Evolutionary conservation across 2,888 invertebrate genomes (phyloP).

Genomic region (Drosophila nr. perissopoda): DNA sequence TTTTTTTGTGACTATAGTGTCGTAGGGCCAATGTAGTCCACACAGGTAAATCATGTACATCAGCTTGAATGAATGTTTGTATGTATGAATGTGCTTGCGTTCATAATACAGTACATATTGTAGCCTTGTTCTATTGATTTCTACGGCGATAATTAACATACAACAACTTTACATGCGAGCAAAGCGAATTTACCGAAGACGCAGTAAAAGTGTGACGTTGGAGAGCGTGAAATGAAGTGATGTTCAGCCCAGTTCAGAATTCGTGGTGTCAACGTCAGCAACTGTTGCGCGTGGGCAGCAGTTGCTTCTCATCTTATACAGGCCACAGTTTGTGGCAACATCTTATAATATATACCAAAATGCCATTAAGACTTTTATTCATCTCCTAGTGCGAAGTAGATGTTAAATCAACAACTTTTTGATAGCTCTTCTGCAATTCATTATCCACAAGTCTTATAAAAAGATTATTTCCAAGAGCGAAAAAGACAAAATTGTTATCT

Average conservation of each 20-base stretch:
- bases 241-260: not conserved
- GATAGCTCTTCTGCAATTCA: not conserved
- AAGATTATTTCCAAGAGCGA: not conserved
- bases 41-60: not conserved
- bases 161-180: slow-evolving; percentile 36
- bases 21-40: not conserved
- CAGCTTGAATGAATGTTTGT: not conserved
- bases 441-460: not conserved
- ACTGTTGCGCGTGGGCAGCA: slow-evolving; percentile 54
- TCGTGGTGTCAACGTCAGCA: slow-evolving; percentile 33
- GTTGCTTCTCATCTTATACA: not conserved
- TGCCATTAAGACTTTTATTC: not conserved
- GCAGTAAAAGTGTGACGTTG: slow-evolving; percentile 67
- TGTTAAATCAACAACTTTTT: not conserved
- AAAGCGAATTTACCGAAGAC: slow-evolving; percentile 46
- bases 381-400: not conserved
- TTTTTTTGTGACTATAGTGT: not conserved
- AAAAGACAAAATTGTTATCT: not conserved
- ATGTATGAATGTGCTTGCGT: slow-evolving; percentile 12
- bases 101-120: slow-evolving; percentile 37
- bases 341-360: not conserved
- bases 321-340: not conserved
- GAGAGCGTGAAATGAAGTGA: slow-evolving; percentile 7
- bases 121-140: slow-evolving; percentile 63
- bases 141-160: slow-evolving; percentile 63